Conservation (phyloP, 2,888 invertebrate species). For the Emmelina monodactyla region DNA sequence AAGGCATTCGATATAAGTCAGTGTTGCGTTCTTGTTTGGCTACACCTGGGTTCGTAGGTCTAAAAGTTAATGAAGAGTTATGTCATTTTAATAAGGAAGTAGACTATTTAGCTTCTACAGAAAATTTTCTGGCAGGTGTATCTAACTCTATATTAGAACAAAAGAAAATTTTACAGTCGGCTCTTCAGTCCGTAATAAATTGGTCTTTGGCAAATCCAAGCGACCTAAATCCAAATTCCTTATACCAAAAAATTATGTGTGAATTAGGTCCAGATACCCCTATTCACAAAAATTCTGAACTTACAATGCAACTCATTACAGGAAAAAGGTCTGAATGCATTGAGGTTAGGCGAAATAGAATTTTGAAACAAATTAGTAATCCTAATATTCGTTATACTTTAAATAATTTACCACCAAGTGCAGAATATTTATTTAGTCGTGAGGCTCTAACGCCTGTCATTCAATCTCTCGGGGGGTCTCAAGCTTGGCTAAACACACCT, state of each 20-base stretch:
- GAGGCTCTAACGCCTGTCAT: too few species aligned
- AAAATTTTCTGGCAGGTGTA: conserved; percentile 7
- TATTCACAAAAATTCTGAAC: conserved; percentile 5
- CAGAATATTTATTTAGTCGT: conserved; percentile 8
- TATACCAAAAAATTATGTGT: conserved; percentile 8
- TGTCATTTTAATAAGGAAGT: conserved; percentile 15
- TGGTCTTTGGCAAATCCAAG: conserved; percentile 4
- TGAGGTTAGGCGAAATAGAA: conserved; percentile 8
- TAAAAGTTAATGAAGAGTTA: too few species aligned
- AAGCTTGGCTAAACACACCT: too few species aligned
- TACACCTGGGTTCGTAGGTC: conserved; percentile 11
- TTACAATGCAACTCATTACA: conserved; percentile 8
- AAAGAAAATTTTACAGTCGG: not conserved
- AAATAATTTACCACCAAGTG: conserved; percentile 6
- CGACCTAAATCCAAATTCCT: conserved; percentile 1
- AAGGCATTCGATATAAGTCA: conserved; percentile 12
- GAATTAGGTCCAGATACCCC: conserved; percentile 9
- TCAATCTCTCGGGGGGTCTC: too few species aligned
- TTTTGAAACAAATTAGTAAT: too few species aligned
- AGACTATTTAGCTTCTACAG: conserved; percentile 13
- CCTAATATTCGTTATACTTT: conserved; percentile 1
- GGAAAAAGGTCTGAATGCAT: conserved; percentile 10
- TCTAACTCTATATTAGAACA: conserved; percentile 7
- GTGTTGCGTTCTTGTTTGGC: conserved; percentile 10
- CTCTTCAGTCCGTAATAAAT: conserved; percentile 6